Evolutionary conservation across 2,888 invertebrate genomes (phyloP), one percentile per base, ranked within the genome.

Genomic region (Trachelus troglodyta): DNA sequence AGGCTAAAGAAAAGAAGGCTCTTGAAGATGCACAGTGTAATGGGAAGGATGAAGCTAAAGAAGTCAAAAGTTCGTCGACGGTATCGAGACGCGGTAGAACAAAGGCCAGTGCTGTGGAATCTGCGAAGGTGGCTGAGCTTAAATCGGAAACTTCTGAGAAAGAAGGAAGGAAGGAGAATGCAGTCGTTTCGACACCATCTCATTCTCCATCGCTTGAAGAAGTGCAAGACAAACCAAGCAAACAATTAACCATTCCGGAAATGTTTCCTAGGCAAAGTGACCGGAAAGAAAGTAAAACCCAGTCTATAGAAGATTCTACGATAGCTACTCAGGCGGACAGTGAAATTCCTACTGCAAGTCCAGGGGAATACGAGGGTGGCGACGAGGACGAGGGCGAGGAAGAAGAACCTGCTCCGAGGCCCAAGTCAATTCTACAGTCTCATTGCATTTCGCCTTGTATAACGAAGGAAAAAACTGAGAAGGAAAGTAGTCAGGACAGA

Each of bases 341-440:
- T 74, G 89, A 90, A 75, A 83, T 87, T 4, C 85, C 87, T 3
- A 88, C 89, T 1, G 90, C 87, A 4, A 91, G 91, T 85, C 89
- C 91, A 3, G 91, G 90, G 9, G 91, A 92, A 69, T 90, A 91
- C 79, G 91, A 90, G 73, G 91, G 90, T 4, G 91, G 91, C 0
- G 92, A 92, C 77, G 91, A 92, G 71, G 91, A 91, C 75, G 92
- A 92, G 40, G 91, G 91, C 0, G 91, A 92, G 56, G 91, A 89
- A 68, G 90, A 89, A 33, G 89, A 91, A 73, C 87, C 87, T 75
- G 85, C 86, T 75, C 85, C 87, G 33, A 83, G 84, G 37, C 77
- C 86, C 12, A 88, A 87, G 77, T 84, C 85, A 4, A 85, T 85
- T 71, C 79, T 83, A 4, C 86, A 82, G 69, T 81, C 82, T 73